Evolutionary conservation across 2,113 vertebrate genomes (phyloP), one percentile per base, ranked within the genome.

Genomic region (Colius striatus): DNA sequence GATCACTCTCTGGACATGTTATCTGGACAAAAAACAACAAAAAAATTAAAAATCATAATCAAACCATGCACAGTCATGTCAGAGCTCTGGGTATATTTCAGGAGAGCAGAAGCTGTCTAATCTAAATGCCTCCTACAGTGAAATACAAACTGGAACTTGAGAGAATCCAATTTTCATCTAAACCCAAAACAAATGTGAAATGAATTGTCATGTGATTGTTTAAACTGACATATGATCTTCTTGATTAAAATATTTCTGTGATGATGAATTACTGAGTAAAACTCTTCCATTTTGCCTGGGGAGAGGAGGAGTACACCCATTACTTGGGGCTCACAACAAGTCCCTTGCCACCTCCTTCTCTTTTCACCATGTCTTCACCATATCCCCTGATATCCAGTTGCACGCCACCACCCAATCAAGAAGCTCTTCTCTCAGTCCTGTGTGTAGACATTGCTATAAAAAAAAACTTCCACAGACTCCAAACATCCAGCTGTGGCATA

Each of bases 81-180:
- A 38, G 20, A 51, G 72, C 29, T 61, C 70, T 79, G 19, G 10
- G 51, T 57, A 5, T 45, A 70, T 90, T 93, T 87, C 75, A 82
- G 54, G 38, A 84, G 26, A 71, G 34, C 38, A 89, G 23, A 23
- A 19, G 5, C 57, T 94, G 53, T 53, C 87, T 84, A 62, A 87
- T 58, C 47, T 54, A 76, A 91, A 80, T 62, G 25, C 50, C 9
- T 90, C 32, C 51, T 60, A 66, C 77, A 57, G 30, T 3, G 3
- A 90, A 76, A 89, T 29, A 30, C 30, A 80, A 77, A 36, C 47
- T 48, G 30, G 30, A 90, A 66, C 21, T 80, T 84, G 73, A 70
- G 10, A 89, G 30, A 86, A 41, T 50, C 36, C 77, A 84, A 89
- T 92, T 94, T 86, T 94, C 23, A n/a, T 83, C n/a, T 73, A 80